Base-by-base conservation (phyloP, 2,888 invertebrate genomes). In the Torymus aiolomorphi region DNA sequence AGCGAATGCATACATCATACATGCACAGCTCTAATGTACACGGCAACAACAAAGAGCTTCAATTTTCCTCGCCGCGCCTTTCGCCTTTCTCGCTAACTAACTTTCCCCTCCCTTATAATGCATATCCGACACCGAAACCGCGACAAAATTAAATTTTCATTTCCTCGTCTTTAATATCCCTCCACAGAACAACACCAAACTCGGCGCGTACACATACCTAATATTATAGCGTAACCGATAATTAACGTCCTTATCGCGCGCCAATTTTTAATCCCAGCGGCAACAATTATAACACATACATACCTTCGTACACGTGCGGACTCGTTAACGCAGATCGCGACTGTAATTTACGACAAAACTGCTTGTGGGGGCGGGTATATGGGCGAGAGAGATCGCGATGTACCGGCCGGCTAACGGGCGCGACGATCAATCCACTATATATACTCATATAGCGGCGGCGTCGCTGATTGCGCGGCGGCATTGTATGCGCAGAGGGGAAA, bases 331-430 rank as follows among this genome's bases (percentile, higher is more conserved):
- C 20, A 42, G 12, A 42, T 63, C 42, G 62, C 59, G 31, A 31
- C 20, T 69, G 54, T 65, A 87, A 86, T 87, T 86, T 85, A 86
- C 84, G 84, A 84, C 82, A 83, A 82, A 83, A 84, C 84, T 71
- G 67, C 31, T n/a, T n/a, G n/a, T n/a, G n/a, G n/a, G 63, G 3
- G 16, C 51, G 31, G 18, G 31, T 1, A 42, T 18, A 12, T 80
- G 70, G 16, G 59, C 61, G 74, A 81, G 82, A 83, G 83, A 83
- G 83, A 86, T 85, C 80, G 79, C 83, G 82, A 84, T 87, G 84
- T 84, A 84, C 3, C n/a, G n/a, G 3, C 84, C 83, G 82, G 82
- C 83, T 84, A 84, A 82, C 81, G 83, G 81, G 81, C 83, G 79
- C 80, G 79, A 75, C 84, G 84, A 86, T 87, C 84, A 84, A 84